phyloP scores from a whole-genome alignment of 2,797 vertebrate genomes.

The Micrastur ruficollis region DNA sequence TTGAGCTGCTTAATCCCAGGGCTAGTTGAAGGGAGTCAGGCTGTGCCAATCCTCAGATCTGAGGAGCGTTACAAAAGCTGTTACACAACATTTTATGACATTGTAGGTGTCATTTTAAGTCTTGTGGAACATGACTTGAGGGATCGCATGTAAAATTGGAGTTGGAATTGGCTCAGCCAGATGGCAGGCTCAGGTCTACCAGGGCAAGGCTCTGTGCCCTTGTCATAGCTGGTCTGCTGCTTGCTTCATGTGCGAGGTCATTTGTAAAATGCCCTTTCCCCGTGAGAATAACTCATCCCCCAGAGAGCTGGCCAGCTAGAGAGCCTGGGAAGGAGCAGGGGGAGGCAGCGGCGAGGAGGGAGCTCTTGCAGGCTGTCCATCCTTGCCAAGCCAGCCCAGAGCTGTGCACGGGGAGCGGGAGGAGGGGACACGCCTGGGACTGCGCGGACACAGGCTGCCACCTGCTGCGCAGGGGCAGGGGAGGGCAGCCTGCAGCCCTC shows the following conservation, averaged over 20 bases:
- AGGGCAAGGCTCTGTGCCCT: neutral
- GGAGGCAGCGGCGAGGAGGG: neutral
- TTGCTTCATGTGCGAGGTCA: fast-evolving
- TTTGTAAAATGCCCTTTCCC: neutral
- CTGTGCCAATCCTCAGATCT: neutral
- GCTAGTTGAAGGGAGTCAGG: neutral
- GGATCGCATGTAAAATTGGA: fast-evolving
- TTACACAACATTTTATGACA: neutral
- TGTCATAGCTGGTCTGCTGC: fast-evolving
- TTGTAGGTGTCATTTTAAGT: neutral
- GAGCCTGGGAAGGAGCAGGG: neutral
- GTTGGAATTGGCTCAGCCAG: neutral
- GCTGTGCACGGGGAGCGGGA: fast-evolving
- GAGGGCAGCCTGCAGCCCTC: fast-evolving
- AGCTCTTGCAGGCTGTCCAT: fast-evolving
- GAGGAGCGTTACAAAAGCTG: neutral
- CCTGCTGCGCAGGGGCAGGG: neutral
- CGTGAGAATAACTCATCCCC: fast-evolving
- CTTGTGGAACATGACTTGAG: neutral
- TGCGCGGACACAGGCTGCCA: neutral
- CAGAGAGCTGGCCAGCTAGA: neutral
- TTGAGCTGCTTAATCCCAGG: neutral
- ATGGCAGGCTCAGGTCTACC: neutral
- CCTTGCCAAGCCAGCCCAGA: fast-evolving
- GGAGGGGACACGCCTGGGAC: neutral